phyloP scores from a whole-genome alignment of 2,888 invertebrate species.

The Cynaeus angustus region DNA sequence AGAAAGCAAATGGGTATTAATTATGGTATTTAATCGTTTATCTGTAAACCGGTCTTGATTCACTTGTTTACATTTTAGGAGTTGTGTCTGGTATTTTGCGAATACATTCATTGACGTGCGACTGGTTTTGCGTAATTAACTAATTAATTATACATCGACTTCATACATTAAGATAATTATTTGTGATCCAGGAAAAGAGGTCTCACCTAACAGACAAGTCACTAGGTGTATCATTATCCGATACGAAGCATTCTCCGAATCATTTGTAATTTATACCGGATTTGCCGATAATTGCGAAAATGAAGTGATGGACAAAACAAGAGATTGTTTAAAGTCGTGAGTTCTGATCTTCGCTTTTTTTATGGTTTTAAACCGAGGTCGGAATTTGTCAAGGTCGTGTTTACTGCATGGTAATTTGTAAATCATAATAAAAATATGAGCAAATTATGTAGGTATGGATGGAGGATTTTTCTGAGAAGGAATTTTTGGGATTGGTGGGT shows the following conservation, averaged over 20 bases:
- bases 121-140: slow-evolving; percentile 38
- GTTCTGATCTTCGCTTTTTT: background rate
- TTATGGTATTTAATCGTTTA: slow-evolving; percentile 3
- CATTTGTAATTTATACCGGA: slow-evolving; percentile 5
- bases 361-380: slow-evolving; percentile 2
- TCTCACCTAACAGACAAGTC: background rate
- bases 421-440: slow-evolving; percentile 2
- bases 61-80: slow-evolving; percentile 27
- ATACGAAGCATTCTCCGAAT: background rate
- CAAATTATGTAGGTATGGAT: background rate
- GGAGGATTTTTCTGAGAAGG: slow-evolving; percentile 15
- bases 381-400: slow-evolving; percentile 19
- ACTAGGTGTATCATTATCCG: background rate
- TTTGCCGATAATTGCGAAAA: background rate
- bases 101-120: slow-evolving; percentile 32
- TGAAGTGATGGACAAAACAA: background rate
- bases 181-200: slow-evolving; percentile 2
- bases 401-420: slow-evolving; percentile 8
- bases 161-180: slow-evolving; percentile 15
- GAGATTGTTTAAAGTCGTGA: too few species aligned
- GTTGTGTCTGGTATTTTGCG: slow-evolving; percentile 25
- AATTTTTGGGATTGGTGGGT: slow-evolving; percentile 4
- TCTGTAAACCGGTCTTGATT: slow-evolving; percentile 31
- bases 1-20: slow-evolving; percentile 12
- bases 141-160: background rate